Evolutionary conservation across 1,140 invertebrate species (phyloP), one percentile per base, ranked within the genome.

Genomic region (Pinna nobilis): DNA sequence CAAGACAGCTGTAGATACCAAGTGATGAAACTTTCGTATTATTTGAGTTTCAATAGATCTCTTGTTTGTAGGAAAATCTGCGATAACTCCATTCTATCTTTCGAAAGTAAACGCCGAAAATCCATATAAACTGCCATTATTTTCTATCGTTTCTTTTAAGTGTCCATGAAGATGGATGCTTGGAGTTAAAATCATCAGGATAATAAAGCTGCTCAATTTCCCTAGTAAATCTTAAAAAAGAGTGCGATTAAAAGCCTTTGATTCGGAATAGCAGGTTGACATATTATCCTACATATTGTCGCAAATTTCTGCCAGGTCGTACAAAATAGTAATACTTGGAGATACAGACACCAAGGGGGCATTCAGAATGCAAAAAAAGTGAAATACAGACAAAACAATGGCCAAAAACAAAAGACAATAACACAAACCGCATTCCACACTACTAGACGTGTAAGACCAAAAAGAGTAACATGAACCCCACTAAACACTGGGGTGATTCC

Each of bases 141-240:
- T 63, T 33, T 23, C 9, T 18, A 76, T 55, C 33, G 51, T 70
- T 35, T 76, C 53, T 28, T 23, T 41, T 28, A 72, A n/a, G 63
- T 76, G 77, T 2, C 44, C 30, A 70, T 72, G 70, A 7, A 79
- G 23, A 73, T 79, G 74, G 60, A 79, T 79, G 30, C 76, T 76
- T 37, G 70, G 73, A 9, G 69, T 76, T 20, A 65, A 57, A 25
- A 39, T 28, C n/a, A n/a, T 64, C 30, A 5, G 33, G 13, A 50
- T 59, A 49, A 53, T 59, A 76, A 20, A 59, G 37, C 2, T 51
- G 1, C 50, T 74, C 76, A 65, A 79, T 66, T 5, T 44, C 44
- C 44, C 25, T 55, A n/a, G 63, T 59, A 65, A 77, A 77, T 5
- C 50, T 23, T 33, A 67, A n/a, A 23, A 74, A 51, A 9, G 57